Conservation (phyloP, 2,888 invertebrate genomes). For the Drosophila rellima region DNA sequence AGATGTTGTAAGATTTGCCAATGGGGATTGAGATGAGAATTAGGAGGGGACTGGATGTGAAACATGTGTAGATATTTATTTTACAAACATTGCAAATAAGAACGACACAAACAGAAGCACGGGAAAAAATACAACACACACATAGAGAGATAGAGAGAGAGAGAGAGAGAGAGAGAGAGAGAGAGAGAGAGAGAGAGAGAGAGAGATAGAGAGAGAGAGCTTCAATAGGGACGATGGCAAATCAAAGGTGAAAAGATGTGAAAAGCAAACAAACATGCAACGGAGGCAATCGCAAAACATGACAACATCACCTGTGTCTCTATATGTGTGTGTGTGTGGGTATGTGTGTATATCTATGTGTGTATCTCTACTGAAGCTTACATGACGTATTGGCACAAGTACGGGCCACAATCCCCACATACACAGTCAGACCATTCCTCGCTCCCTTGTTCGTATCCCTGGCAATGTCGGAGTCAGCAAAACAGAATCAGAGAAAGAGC, state of each 20-base stretch:
- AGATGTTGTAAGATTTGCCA: conserved; percentile 4
- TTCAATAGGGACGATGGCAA: conserved; percentile 40
- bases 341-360: conserved; percentile 6
- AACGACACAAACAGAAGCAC: conserved; percentile 27
- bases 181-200: no score
- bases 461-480: conserved; percentile 4
- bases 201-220: not conserved
- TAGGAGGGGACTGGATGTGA: not conserved
- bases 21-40: not conserved
- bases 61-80: conserved; percentile 69
- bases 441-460: not conserved
- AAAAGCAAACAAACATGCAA: conserved; percentile 60
- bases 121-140: conserved; percentile 3
- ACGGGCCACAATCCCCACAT: conserved; percentile 41
- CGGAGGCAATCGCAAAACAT: conserved; percentile 26
- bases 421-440: not conserved
- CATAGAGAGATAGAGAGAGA: no score
- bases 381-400: conserved; percentile 72
- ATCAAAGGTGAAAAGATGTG: conserved; percentile 73
- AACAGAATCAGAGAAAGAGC: not conserved
- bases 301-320: conserved; percentile 14
- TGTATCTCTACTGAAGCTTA: conserved; percentile 54
- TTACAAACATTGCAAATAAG: conserved; percentile 61
- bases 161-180: not conserved
- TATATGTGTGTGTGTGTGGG: not conserved